Base-by-base conservation (phyloP, 1,140 invertebrate species). In the Monomorium pharaonis region DNA sequence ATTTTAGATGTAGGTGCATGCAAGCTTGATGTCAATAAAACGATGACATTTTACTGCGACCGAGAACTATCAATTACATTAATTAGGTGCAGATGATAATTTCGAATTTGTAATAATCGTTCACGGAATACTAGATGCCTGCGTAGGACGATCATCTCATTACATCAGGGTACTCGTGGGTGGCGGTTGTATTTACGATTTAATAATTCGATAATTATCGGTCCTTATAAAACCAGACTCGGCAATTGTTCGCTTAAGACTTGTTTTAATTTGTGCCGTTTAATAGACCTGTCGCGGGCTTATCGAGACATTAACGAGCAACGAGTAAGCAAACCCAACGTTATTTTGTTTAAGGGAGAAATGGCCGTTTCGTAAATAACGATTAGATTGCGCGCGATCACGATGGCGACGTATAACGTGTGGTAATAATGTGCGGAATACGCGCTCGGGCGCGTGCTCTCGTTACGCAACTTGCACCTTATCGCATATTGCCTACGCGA, bases 151-250 rank as follows among this genome's bases (percentile, higher is more conserved):
- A 87, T 56, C 62, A 33, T 69, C 83, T 86, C 81, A 85, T 89
- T 89, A 89, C 87, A 33, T 33, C 60, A 47, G 44, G 56, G 33
- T n/a, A 44, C 49, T 44, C 67, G 81, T 62, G 69, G 74, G 83
- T 75, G 30, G 21, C 16, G 21, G 12, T 67, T 27, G 84, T 77
- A 84, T 85, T 89, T 70, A 65, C 75, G 75, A 89, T 83, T 86
- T 89, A 89, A 89, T 89, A 89, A 89, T 89, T 85, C 30, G 72
- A 85, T 89, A 89, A 89, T 89, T 89, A 89, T 65, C 75, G 21
- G 16, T 81, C 76, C 87, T 62, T 65, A 77, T 42, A 83, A 49
- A 67, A 65, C 69, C 72, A 74, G 49, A 72, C 85, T 69, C 83
- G 72, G 74, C 78, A 60, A 86, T 89, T 75, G 47, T 84, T 58